phyloP scores from a whole-genome alignment of 2,797 vertebrate genomes.

The Nannoperca obscura region DNA sequence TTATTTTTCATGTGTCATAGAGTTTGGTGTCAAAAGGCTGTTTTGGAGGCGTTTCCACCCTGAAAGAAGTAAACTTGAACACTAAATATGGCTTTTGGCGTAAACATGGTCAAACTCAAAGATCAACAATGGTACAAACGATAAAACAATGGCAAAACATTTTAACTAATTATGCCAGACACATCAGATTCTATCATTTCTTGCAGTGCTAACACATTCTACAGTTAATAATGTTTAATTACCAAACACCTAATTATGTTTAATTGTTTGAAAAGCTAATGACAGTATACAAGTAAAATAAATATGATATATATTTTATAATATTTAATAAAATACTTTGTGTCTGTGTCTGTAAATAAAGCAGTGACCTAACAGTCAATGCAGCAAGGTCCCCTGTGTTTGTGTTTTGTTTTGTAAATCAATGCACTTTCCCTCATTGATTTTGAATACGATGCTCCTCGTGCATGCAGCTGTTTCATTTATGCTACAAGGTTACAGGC shows the following conservation, averaged over 20 bases:
- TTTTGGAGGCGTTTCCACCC: neutral
- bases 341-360: conserved; percentile 33
- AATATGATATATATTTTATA: no score
- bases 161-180: no score
- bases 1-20: neutral
- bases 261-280: neutral
- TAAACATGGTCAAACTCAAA: neutral
- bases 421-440: conserved; percentile 75
- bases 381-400: conserved; percentile 49
- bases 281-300: neutral
- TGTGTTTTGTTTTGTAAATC: conserved; percentile 74
- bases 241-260: conserved; percentile 17
- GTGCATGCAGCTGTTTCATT: conserved; percentile 63
- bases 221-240: neutral
- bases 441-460: conserved; percentile 62
- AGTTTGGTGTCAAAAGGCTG: neutral
- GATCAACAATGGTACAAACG: neutral
- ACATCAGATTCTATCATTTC: neutral
- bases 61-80: neutral
- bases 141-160: no score
- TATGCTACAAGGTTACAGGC: conserved; percentile 57
- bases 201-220: neutral
- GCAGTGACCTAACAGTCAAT: conserved; percentile 33
- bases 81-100: neutral
- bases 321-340: conserved; percentile 4